Base-by-base conservation (phyloP, 2,888 invertebrate genomes). In the Dryobotodes eremita region DNA sequence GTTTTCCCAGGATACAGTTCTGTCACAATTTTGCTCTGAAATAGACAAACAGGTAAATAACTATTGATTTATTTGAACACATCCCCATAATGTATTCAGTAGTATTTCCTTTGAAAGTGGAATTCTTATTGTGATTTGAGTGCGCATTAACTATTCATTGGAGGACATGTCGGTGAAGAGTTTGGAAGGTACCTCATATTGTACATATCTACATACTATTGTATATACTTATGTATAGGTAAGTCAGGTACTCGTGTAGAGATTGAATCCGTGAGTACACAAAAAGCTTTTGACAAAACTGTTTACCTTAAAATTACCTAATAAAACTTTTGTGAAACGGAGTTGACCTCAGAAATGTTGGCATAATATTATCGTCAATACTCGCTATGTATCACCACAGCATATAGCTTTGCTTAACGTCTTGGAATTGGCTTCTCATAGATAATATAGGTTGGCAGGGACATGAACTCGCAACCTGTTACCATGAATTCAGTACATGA, bases 121-220 rank as follows among this genome's bases (percentile, higher is more conserved):
- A 91, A 92, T 94, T 94, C 93, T 94, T 94, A 95, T 95, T 95
- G 94, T 94, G 94, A 95, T 94, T 95, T 93, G 94, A 94, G 94
- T 93, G 93, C 89, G 79, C 91, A 94, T 95, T 93, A 95, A 94
- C 88, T 83, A 95, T 95, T 95, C 93, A 95, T 90, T 83, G 90
- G 89, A 93, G 94, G 95, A 92, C 92, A 92, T 91, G 90, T 90
- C 78, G 91, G 86, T 86, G 83, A 77, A 76, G 88, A 90, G 84
- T 53, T 80, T n/a, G 68, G 74, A 71, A 69, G 88, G 83, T 87
- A 83, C 80, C 86, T 83, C 83, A 83, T 85, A 57, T 81, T 87
- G 83, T 86, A 81, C 79, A 85, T 84, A 84, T 84, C 82, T 88
- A 48, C 77, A 87, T 76, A 57, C 36, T 76, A 55, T 61, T 23